Conservation (phyloP, 2,797 vertebrate species). For the Streptopelia turtur region DNA sequence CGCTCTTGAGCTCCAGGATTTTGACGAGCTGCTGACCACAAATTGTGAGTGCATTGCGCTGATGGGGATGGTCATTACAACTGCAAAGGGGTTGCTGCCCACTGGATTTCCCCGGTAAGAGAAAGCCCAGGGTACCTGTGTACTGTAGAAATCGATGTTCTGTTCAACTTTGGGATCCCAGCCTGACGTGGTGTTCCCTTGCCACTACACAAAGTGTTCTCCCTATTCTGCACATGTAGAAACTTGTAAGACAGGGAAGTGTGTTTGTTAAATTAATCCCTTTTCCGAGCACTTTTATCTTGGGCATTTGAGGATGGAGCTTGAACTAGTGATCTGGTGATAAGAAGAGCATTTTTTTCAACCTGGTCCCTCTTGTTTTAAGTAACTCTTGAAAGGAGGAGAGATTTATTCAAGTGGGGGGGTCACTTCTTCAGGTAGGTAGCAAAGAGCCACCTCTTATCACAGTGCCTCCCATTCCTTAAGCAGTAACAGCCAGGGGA, state of each 20-base stretch:
- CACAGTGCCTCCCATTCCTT: not conserved
- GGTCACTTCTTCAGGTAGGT: not conserved
- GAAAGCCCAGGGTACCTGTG: not conserved
- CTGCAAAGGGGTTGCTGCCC: not conserved
- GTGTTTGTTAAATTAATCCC: not conserved
- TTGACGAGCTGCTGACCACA: not conserved
- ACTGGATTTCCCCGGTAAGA: not conserved
- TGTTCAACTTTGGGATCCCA: not conserved
- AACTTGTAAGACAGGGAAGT: not conserved
- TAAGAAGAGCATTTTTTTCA: not conserved
- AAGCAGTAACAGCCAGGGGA: not conserved
- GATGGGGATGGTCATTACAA: not conserved
- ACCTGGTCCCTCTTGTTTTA: not conserved
- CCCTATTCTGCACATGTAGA: not conserved
- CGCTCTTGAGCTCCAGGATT: not conserved
- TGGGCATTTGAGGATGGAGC: not conserved
- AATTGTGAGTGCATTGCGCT: not conserved
- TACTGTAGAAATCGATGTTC: not conserved
- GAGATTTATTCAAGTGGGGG: not conserved
- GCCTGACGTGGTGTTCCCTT: not conserved
- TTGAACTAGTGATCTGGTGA: not conserved
- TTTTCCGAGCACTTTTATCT: not conserved
- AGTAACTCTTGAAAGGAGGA: not conserved
- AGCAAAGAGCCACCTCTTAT: not conserved
- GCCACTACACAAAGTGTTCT: not conserved